Base-by-base conservation (phyloP, 2,797 vertebrate genomes). In the Notolabrus celidotus region DNA sequence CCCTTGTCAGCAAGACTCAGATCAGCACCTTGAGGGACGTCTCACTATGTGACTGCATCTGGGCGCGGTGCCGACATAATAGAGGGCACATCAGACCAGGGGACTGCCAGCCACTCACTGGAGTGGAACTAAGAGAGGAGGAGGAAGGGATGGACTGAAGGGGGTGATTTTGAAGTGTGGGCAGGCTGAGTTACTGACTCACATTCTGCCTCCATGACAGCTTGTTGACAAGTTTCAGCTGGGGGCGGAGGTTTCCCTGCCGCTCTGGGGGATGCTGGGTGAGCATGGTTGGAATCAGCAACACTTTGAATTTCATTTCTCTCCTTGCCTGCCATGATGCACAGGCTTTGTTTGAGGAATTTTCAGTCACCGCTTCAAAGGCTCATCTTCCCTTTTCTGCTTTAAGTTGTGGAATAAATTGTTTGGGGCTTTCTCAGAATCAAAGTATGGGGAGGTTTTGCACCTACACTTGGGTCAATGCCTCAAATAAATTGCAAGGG, bases 191-290 rank as follows among this genome's bases (percentile, higher is more conserved):
- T 71, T 74, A 61, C 85, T 51, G 73, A 77, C 82, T 81, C 70
- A 45, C 71, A 56, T 77, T 69, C 71, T 72, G 81, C 66, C 56
- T 79, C 74, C 41, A 54, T 90, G 90, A 91, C 91, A 91, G 87
- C 83, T 71, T 77, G 74, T 64, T 91, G 92, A 93, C 89, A 89
- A 71, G 78, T 57, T 86, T 83, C 86, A 88, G 89, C 88, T 92
- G 91, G 78, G 39, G 79, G 83, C 43, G 47, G 58, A 77, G 51
- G 71, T 74, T 70, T 39, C 71, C 83, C 75, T 19, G 86, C 73
- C 76, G 80, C 74, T 85, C 71, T 2, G 14, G 23, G 52, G 51
- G 56, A 74, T 69, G 83, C 78, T 74, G 76, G 61, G 25, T 1
- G 67, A 65, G 42, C 59, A 49, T 51, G 71, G 58, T 65, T 77